phyloP scores from a whole-genome alignment of 2,797 vertebrate species.

The Pangasius mekongensis region DNA sequence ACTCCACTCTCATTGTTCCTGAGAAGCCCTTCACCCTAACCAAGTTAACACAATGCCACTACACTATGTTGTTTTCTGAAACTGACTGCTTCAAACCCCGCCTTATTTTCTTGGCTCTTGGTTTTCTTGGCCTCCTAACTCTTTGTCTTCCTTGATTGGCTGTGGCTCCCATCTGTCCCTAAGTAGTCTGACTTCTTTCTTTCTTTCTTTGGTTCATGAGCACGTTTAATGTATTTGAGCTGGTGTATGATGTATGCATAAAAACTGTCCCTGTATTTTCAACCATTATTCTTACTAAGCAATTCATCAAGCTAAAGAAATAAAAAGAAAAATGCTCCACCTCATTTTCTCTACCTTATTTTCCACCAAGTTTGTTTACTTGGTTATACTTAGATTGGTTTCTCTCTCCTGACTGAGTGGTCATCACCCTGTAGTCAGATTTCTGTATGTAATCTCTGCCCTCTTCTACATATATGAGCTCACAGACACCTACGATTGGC shows the following conservation, averaged over 20 bases:
- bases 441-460: background rate
- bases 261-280: background rate
- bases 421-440: background rate
- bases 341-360: background rate
- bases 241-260: background rate
- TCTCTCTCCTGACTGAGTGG: background rate
- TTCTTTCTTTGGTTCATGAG: background rate
- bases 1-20: background rate
- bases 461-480: background rate
- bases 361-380: background rate
- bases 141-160: background rate
- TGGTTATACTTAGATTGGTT: background rate
- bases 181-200: background rate
- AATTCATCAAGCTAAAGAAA: background rate
- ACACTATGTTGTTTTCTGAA: background rate
- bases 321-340: background rate
- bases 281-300: background rate
- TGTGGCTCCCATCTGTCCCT: background rate
- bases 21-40: background rate
- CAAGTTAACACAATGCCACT: background rate
- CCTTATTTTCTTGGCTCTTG: background rate
- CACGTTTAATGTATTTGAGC: background rate
- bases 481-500: background rate
- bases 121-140: background rate
- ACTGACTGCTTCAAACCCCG: background rate